Base-by-base conservation (phyloP, 2,888 invertebrate species). In the Drosophila yooni region DNA sequence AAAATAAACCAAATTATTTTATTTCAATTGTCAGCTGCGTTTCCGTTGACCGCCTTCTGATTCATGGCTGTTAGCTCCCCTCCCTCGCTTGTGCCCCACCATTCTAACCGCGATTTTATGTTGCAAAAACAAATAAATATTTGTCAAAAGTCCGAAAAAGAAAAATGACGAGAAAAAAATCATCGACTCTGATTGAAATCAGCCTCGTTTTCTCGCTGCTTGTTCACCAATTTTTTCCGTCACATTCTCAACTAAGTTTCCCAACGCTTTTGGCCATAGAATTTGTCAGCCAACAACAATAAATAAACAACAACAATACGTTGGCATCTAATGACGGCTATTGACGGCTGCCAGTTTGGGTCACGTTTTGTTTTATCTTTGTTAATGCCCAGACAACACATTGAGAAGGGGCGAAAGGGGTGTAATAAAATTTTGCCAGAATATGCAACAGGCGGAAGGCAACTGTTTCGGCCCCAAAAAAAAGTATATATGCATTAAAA, bases 41-140 rank as follows among this genome's bases (percentile, higher is more conserved):
- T 88, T 83, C 83, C 88, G 88, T 72, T 88, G 84, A 72, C 83
- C 81, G 85, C 63, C 79, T 76, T 81, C 79, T 82, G 85, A 88
- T 70, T 84, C 83, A 84, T 79, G 70, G 50, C 40, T 51, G 48
- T 57, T 43, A 11, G 2, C 11, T 46, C 40, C 50, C n/a, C 38
- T 36, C n/a, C 60, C 50, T 36, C 36, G 27, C 63, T 36, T 27
- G 25, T 0, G 1, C 13, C 0, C 7, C n/a, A 29, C 27, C 25
- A 7, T 27, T 54, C 36, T 21, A 34, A 34, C 25, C 54, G 21
- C 34, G 4, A 43, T 34, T 53, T 34, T 36, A 25, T 53, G 34
- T 53, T 53, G 25, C 11, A 54, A 25, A 13, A 53, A 25, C 25
- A 34, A 10, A 54, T 0, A 33, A 43, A 61, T 51, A 54, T 53